phyloP scores from a whole-genome alignment of 2,888 invertebrate species.

The Campaea margaritaria region DNA sequence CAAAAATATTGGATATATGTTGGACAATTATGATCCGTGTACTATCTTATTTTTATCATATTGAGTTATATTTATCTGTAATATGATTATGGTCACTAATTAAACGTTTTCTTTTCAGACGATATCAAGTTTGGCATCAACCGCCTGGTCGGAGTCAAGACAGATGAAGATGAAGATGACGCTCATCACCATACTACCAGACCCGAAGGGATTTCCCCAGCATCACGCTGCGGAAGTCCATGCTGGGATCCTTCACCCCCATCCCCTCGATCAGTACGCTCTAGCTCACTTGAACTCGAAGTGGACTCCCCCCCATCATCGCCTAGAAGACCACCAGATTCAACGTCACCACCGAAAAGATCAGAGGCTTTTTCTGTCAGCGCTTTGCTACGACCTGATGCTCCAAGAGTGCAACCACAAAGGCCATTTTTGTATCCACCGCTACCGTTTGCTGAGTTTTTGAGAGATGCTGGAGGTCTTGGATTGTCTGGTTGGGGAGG shows the following conservation, averaged over 20 bases:
- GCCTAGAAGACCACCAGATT: slow-evolving; percentile 82
- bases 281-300: slow-evolving; percentile 90
- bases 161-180: slow-evolving; percentile 86
- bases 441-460: slow-evolving; percentile 86
- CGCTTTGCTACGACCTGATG: slow-evolving; percentile 92
- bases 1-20: no score
- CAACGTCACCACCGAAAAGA: slow-evolving; percentile 86
- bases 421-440: slow-evolving; percentile 87
- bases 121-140: slow-evolving; percentile 94
- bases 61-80: no score
- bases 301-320: slow-evolving; percentile 90
- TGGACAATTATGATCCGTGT: no score
- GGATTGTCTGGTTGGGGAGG: slow-evolving; percentile 85
- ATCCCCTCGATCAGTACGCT: slow-evolving; percentile 79
- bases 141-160: slow-evolving; percentile 89
- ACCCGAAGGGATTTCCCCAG: slow-evolving; percentile 74
- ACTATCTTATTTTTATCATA: no score
- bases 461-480: slow-evolving; percentile 82
- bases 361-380: slow-evolving; percentile 94
- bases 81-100: not conserved
- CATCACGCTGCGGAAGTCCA: slow-evolving; percentile 81
- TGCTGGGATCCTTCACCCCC: slow-evolving; percentile 83
- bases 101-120: slow-evolving; percentile 82
- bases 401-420: slow-evolving; percentile 86
- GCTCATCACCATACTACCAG: slow-evolving; percentile 71